These are phyloP conservation scores for Corythoichthys haematopterus DNA, from an alignment of 2,113 vertebrate genomes.

Conservation along the genomic window DNA sequence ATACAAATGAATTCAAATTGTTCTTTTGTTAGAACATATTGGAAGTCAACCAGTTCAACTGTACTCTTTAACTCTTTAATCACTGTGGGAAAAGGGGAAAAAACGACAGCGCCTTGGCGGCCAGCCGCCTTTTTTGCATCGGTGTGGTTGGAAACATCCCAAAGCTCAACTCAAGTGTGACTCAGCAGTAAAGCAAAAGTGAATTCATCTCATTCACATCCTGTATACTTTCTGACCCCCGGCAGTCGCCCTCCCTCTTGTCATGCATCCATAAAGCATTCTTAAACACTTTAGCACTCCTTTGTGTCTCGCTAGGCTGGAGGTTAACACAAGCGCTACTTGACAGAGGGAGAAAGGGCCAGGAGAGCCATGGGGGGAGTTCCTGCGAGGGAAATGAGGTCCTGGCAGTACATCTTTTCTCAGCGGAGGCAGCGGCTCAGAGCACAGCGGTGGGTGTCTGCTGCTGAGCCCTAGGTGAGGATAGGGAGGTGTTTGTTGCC, in stretches of 20 bases:
- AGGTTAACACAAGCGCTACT: conserved; percentile 69
- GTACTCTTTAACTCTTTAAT: background rate
- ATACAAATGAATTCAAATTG: background rate
- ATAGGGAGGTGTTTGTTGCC: conserved; percentile 74
- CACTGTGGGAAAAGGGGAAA: background rate
- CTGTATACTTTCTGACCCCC: conserved; percentile 59
- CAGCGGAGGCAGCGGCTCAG: conserved; percentile 55
- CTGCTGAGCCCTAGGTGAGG: conserved; percentile 69
- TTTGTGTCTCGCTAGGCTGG: conserved; percentile 62
- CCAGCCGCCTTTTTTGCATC: background rate
- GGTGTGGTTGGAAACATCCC: conserved; percentile 16
- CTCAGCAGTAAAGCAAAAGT: conserved; percentile 45
- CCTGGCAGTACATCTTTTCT: conserved; percentile 70
- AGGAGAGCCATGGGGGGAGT: background rate
- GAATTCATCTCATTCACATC: conserved; percentile 59
- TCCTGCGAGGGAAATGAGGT: conserved; percentile 58
- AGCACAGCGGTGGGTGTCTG: conserved; percentile 67
- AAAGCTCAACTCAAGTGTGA: conserved; percentile 46
- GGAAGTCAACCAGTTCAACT: conserved; percentile 4
- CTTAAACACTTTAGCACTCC: conserved; percentile 63
- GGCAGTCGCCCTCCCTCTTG: conserved; percentile 48
- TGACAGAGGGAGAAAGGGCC: conserved; percentile 38
- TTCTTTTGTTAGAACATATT: background rate
- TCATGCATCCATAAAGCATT: conserved; percentile 65
- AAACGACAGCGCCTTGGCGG: background rate